Evolutionary conservation across 2,888 invertebrate species (phyloP).

Genomic region (Aphidius colemani): DNA sequence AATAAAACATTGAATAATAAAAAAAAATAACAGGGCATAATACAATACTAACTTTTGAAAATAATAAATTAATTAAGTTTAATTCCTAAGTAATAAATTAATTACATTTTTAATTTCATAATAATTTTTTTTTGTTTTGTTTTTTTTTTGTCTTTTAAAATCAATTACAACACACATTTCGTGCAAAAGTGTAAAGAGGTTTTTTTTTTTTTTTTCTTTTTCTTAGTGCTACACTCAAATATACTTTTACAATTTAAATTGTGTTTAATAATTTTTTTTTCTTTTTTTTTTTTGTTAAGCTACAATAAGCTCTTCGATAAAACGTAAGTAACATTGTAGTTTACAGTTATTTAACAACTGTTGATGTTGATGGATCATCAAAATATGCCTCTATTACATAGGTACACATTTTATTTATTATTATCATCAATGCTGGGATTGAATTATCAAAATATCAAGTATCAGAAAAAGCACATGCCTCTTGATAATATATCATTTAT

Average conservation of each 20-base stretch:
- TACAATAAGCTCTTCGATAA: conserved; percentile 61
- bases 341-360: conserved; percentile 59
- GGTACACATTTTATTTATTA: conserved; percentile 41
- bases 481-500: conserved; percentile 19
- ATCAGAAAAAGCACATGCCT: conserved; percentile 17
- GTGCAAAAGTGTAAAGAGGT: conserved; percentile 61
- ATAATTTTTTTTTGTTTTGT: conserved; percentile 11
- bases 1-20: conserved; percentile 1
- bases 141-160: conserved; percentile 32
- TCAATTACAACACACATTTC: conserved; percentile 60
- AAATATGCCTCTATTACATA: conserved; percentile 52
- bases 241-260: conserved; percentile 51
- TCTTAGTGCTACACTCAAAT: conserved; percentile 59
- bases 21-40: conserved; percentile 19
- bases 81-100: conserved; percentile 59
- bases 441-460: conserved; percentile 35
- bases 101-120: conserved; percentile 50
- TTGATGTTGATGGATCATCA: conserved; percentile 46
- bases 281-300: conserved; percentile 39
- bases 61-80: conserved; percentile 58
- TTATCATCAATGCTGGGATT: conserved; percentile 45
- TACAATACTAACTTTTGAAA: conserved; percentile 23
- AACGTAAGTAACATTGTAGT: conserved; percentile 61
- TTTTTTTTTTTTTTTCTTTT: conserved; percentile 39
- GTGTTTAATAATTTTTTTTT: conserved; percentile 55